phyloP scores from a whole-genome alignment of 2,888 invertebrate genomes.

The Thysanoteuthis rhombus region DNA sequence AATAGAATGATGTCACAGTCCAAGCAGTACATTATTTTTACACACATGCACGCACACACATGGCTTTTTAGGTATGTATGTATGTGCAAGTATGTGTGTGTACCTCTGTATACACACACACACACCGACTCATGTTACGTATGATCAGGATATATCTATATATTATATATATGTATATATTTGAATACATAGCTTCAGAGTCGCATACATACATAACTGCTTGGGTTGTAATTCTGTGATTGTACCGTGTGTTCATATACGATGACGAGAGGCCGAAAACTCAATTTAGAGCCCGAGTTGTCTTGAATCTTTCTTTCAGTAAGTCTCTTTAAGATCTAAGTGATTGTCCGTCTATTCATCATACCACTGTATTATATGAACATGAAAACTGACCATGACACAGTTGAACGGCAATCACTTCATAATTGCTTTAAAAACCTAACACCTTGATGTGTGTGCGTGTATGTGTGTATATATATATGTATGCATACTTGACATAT shows the following conservation, averaged over 20 bases:
- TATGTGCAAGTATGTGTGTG: neutral
- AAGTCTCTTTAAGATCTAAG: neutral
- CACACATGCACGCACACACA: slow-evolving; percentile 16
- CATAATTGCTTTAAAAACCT: neutral
- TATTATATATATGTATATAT: neutral
- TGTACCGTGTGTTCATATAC: neutral
- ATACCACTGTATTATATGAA: neutral
- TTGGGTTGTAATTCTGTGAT: neutral
- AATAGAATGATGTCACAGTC: neutral
- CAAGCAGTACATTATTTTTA: neutral
- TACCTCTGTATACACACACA: neutral
- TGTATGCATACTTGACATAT: neutral
- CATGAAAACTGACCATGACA: neutral
- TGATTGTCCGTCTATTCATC: neutral
- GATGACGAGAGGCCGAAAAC: neutral
- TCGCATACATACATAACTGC: neutral
- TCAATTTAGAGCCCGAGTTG: neutral
- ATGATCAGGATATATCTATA: neutral
- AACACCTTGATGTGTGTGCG: neutral
- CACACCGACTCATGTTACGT: neutral
- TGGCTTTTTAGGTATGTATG: neutral
- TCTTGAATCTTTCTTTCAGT: too few species aligned
- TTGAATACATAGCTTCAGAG: neutral
- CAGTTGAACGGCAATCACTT: neutral
- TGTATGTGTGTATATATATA: neutral